phyloP scores from a whole-genome alignment of 1,140 invertebrate genomes.

The Panulirus ornatus region DNA sequence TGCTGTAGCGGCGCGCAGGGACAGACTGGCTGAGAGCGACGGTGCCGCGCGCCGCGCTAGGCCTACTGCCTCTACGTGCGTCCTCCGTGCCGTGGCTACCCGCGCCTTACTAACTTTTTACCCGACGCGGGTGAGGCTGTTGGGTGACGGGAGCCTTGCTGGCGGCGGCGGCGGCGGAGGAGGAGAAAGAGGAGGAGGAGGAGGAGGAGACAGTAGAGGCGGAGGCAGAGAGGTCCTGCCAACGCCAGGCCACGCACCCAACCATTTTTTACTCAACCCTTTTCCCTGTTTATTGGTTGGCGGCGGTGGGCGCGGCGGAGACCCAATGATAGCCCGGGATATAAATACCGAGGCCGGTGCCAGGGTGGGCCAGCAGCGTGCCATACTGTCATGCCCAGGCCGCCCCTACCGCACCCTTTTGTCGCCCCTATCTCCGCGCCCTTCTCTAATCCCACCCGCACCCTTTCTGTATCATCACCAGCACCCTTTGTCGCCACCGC shows the following conservation, averaged over 20 bases:
- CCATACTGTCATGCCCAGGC: slow-evolving; percentile 63
- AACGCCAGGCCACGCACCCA: slow-evolving; percentile 53
- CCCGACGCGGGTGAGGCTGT: slow-evolving; percentile 38
- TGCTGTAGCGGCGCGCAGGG: slow-evolving; percentile 64
- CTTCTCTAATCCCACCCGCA: neutral
- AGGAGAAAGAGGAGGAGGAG: too few species aligned
- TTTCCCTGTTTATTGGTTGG: slow-evolving; percentile 66
- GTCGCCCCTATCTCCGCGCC: slow-evolving; percentile 16
- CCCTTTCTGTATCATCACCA: neutral
- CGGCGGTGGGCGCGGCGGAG: slow-evolving; percentile 52
- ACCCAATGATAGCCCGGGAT: slow-evolving; percentile 65
- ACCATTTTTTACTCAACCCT: slow-evolving; percentile 67
- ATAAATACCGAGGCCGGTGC: slow-evolving; percentile 69
- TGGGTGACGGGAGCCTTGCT: slow-evolving; percentile 16
- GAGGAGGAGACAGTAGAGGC: too few species aligned
- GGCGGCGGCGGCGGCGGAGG: slow-evolving; percentile 11
- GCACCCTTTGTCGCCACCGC: neutral
- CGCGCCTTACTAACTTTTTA: slow-evolving; percentile 62
- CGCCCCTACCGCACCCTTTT: slow-evolving; percentile 35
- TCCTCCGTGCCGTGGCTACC: slow-evolving; percentile 28
- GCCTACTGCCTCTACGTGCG: slow-evolving; percentile 55
- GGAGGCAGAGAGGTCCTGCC: slow-evolving; percentile 32
- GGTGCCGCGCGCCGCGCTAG: slow-evolving; percentile 67
- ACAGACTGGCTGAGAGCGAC: slow-evolving; percentile 55
- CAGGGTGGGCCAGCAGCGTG: slow-evolving; percentile 51